Conservation (phyloP, 2,797 vertebrate genomes). For the Sylvilagus floridanus region DNA sequence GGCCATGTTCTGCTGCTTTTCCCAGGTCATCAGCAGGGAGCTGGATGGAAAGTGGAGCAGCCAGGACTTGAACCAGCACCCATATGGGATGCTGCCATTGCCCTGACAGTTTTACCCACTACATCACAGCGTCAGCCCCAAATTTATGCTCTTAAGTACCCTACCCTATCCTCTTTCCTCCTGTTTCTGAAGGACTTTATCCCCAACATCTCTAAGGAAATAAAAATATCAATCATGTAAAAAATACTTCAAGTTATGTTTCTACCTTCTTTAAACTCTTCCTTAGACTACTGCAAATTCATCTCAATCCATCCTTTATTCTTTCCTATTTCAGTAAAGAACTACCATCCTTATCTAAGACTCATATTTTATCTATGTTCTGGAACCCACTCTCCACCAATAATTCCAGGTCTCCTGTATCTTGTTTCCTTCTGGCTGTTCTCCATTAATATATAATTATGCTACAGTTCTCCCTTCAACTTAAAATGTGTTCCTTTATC, state of each 20-base stretch:
- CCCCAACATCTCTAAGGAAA: not conserved
- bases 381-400: not conserved
- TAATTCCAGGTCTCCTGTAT: not conserved
- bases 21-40: too few species aligned
- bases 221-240: not conserved
- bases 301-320: not conserved
- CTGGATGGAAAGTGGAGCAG: too few species aligned
- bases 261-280: constrained; percentile 16
- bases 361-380: not conserved
- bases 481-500: constrained; percentile 37
- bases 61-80: too few species aligned
- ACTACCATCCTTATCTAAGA: not conserved
- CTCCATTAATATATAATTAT: not conserved
- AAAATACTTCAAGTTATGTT: not conserved
- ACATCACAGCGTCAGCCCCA: too few species aligned
- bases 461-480: not conserved
- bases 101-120: too few species aligned
- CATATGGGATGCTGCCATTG: too few species aligned
- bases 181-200: constrained; percentile 24
- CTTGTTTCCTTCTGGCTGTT: constrained; percentile 1
- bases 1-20: too few species aligned
- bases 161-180: not conserved
- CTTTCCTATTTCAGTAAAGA: not conserved
- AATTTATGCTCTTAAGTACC: not conserved
- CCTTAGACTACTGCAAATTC: not conserved